Evolutionary conservation across 2,888 invertebrate species (phyloP).

Genomic region (Pristionchus maxplancki): DNA sequence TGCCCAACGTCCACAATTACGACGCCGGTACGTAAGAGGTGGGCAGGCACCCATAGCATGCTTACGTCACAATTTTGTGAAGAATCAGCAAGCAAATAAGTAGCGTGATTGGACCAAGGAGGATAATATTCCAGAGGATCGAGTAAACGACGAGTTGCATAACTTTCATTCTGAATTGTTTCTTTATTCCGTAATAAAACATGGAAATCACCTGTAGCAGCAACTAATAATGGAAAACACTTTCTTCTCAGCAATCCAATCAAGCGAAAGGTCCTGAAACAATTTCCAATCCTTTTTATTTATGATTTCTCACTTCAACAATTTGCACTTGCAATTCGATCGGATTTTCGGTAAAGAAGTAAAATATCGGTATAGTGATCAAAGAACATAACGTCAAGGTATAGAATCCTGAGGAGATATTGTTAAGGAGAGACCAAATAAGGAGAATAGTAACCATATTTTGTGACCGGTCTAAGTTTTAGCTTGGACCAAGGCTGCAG

Average conservation of each 20-base stretch:
- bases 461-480: neutral
- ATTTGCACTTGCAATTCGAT: neutral
- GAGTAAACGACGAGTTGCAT: neutral
- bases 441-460: neutral
- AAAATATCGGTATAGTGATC: neutral
- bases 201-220: neutral
- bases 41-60: neutral
- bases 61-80: neutral
- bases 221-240: neutral
- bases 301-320: neutral
- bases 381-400: neutral
- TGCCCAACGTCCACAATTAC: neutral
- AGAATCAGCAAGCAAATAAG: neutral
- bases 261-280: neutral
- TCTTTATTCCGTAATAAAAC: neutral
- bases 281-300: neutral
- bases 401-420: neutral
- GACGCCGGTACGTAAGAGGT: neutral
- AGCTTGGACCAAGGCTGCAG: neutral
- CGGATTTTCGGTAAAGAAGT: neutral
- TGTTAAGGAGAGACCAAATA: neutral
- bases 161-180: neutral
- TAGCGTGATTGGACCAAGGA: neutral
- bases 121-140: neutral
- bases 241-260: neutral